Base-by-base conservation (phyloP, 2,113 vertebrate species). In the Peromyscus maniculatus region DNA sequence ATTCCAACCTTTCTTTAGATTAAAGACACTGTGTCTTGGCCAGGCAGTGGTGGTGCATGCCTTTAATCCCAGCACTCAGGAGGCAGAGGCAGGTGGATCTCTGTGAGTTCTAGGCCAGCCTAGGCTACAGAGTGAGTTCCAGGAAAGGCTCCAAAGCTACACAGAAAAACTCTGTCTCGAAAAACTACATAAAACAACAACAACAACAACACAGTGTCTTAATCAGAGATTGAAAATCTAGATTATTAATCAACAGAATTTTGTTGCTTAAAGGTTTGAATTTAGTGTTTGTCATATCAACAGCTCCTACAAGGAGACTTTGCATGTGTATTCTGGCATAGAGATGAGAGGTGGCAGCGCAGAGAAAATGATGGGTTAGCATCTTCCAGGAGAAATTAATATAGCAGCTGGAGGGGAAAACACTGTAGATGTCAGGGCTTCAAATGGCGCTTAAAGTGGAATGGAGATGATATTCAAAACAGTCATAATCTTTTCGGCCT, bases 381-480 rank as follows among this genome's bases (percentile, higher is more conserved):
- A 94, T 92, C 95, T 93, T 97, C 49, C 39, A 89, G 84, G 4
- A 21, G 36, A 91, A 93, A 92, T 52, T 87, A 87, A 95, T 89
- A n/a, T 75, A 97, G 93, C 49, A 91, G 75, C 55, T 79, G 59
- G 21, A 88, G 79, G 94, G 94, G 62, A 97, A 88, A 79, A 95
- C 46, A 80, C 49, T 59, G 11, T 79, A 75, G 66, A 82, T 91
- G 66, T 46, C 36, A 91, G 64, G n/a, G 1, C 78, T 95, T 96
- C 26, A 55, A 96, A 97, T 43, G 43, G n/a, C 46, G 19, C 22
- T 97, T 97, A 77, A 94, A 94, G 77, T 43, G 96, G 22, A 96
- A 93, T 91, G 21, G 17, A 94, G 75, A 95, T 96, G 91, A 79
- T 93, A 92, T 82, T 79, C 55, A 64, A 96, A 96, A 93, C 87